Conservation (phyloP, 2,888 invertebrate species). For the Branchipolynoe longqiensis region DNA sequence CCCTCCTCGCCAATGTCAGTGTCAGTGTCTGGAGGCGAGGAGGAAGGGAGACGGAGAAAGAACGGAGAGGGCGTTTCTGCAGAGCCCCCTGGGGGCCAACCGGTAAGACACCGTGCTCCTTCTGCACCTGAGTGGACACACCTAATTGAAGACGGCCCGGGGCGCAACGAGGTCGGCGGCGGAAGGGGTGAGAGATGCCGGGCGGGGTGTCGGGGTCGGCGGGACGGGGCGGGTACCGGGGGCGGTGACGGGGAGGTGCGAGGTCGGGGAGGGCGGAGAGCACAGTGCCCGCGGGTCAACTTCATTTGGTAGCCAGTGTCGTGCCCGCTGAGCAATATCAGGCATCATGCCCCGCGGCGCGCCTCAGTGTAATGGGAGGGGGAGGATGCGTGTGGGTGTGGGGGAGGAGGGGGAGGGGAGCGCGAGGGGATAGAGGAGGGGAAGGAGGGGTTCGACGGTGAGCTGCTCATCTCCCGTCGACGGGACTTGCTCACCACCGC, state of each 20-base stretch:
- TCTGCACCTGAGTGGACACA: conserved; percentile 52
- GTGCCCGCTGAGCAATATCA: conserved; percentile 24
- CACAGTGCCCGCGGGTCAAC: conserved; percentile 40
- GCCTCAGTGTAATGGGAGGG: not conserved
- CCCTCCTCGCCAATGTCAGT: no score
- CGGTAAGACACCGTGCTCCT: conserved; percentile 24
- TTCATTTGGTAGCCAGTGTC: conserved; percentile 54
- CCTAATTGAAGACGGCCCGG: conserved; percentile 46
- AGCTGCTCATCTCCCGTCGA: no score
- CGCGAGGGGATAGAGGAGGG: not conserved
- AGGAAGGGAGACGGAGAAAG: not conserved
- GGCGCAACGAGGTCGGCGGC: not conserved
- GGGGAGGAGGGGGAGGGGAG: not conserved
- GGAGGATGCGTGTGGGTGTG: not conserved
- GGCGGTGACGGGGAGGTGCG: not conserved
- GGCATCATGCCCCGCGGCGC: conserved; percentile 37
- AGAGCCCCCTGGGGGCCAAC: no score
- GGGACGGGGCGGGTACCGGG: not conserved
- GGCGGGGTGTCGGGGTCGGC: not conserved
- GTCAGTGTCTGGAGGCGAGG: no score
- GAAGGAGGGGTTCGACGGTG: no score
- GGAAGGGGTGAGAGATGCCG: not conserved
- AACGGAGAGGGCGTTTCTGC: not conserved
- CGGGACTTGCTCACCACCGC: no score
- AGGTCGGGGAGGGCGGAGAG: not conserved